Evolutionary conservation across 2,113 vertebrate genomes (phyloP), one percentile per base, ranked within the genome.

Genomic region (Oophaga pumilio): DNA sequence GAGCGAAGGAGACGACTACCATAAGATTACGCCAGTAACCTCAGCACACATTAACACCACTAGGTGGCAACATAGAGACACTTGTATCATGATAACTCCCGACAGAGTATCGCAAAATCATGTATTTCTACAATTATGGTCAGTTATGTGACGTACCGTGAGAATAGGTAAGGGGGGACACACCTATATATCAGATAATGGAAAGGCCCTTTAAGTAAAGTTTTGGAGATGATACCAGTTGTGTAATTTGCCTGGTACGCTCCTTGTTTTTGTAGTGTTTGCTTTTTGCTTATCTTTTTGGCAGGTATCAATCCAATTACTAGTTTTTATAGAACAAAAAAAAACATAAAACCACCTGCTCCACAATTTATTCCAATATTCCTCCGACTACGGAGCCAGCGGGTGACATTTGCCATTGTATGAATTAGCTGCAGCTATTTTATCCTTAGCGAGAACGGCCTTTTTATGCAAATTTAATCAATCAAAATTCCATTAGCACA

Each of bases 391-490:
- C 13, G 8, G 24, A 77, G 84, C 20, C 84, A 85, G 57, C 12
- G 43, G 59, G 18, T 80, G 85, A 80, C 85, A 86, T 69, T 69
- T 57, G 60, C 59, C 59, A 69, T 80, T 86, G 59, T 80, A 33
- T 52, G 60, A 71, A 86, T 69, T 79, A 86, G 85, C 85, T 5
- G 50, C 20, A 60, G 57, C 28, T 20, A 78, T 86, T 60, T 64
- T 68, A 66, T 86, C 22, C 28, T 78, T 78, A 66, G 73, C 15
- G 28, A 26, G 60, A 86, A 86, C 53, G 78, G 85, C 15, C 62
- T 33, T 86, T 86, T 78, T 86, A 80, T 86, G 76, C 64, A 68
- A 86, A 86, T 79, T 68, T 78, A 86, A 86, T 86, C 85, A 86
- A 86, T 86, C 85, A 77, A 86, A 86, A 86, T 86, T 78, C 85